Base-by-base conservation (phyloP, 2,113 vertebrate species). In the Equus quagga region DNA sequence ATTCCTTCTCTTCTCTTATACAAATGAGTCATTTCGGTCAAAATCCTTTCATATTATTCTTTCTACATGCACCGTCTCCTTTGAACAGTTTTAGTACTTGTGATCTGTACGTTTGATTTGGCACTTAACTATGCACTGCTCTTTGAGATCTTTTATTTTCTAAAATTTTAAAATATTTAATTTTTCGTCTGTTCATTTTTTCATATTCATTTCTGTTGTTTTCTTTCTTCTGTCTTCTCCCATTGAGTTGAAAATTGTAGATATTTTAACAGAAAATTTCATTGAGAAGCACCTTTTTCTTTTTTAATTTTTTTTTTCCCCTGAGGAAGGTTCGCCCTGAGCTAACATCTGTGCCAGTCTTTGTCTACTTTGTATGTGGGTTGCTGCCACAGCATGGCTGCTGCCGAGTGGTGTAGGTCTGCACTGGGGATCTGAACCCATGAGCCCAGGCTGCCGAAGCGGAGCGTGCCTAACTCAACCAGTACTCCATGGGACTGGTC, bases 211-310 rank as follows among this genome's bases (percentile, higher is more conserved):
- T 94, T 92, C 49, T 9, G 89, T 88, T 80, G 41, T 75, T 78
- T 65, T 41, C 33, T 80, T 89, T 70, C 12, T n/a, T 69, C 62
- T 41, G 8, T 58, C 6, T 79, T 92, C 62, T 94, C 36, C 64
- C 14, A 87, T 33, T 91, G 21, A 21, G 58, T 76, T 93, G 51
- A 73, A 94, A 56, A 31, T 62, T 78, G 5, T 70, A 72, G 49
- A 26, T 97, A 93, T 76, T 76, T 88, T 75, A 91, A 83, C 49
- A 41, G 51, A 92, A 88, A 81, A 46, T 84, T 88, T 76, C 5
- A 36, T 67, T 23, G 33, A 28, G 23, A 60, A 72, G 69, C 21
- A 89, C 2, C 17, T 4, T 93, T 93, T 90, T 96, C 56, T 41
- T 41, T 41, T 41, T 41, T 41, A 41, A 41, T 41, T 41, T 41